phyloP scores from a whole-genome alignment of 2,797 vertebrate species.

The Labroides dimidiatus region DNA sequence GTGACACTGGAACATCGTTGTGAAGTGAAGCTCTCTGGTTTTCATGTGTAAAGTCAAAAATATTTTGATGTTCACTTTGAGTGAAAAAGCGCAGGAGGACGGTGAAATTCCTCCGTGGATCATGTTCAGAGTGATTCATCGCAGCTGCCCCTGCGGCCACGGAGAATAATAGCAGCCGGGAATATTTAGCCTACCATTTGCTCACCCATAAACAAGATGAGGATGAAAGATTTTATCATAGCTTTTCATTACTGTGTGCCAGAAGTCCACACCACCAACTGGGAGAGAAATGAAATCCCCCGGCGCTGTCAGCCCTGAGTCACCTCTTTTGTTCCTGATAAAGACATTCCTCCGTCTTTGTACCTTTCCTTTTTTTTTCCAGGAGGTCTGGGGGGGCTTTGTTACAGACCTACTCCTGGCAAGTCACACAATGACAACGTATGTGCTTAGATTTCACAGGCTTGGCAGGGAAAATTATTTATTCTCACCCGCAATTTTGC shows the following conservation, averaged over 20 bases:
- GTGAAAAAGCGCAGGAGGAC: slow-evolving; percentile 38
- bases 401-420: slow-evolving; percentile 75
- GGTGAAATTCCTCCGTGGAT: slow-evolving; percentile 69
- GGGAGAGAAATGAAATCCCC: slow-evolving; percentile 86
- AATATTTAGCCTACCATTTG: slow-evolving; percentile 78
- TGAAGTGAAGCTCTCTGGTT: slow-evolving; percentile 13
- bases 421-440: slow-evolving; percentile 80
- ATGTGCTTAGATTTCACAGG: slow-evolving; percentile 81
- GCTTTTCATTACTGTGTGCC: slow-evolving; percentile 82
- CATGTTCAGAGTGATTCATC: slow-evolving; percentile 76
- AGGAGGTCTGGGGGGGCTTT: slow-evolving; percentile 73
- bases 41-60: slow-evolving; percentile 11
- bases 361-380: slow-evolving; percentile 66
- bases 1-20: not conserved
- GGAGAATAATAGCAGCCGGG: slow-evolving; percentile 75
- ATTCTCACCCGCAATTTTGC: slow-evolving; percentile 64
- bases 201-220: slow-evolving; percentile 76
- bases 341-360: slow-evolving; percentile 85
- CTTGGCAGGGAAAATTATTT: slow-evolving; percentile 76
- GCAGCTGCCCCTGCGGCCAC: slow-evolving; percentile 69
- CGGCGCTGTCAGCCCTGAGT: slow-evolving; percentile 80
- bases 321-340: slow-evolving; percentile 84
- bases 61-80: slow-evolving; percentile 25
- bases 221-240: slow-evolving; percentile 86
- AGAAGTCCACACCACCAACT: slow-evolving; percentile 84